These are phyloP conservation scores for Lordiphosa mommai DNA, from an alignment of 1,140 invertebrate species.

Conservation along the genomic window DNA sequence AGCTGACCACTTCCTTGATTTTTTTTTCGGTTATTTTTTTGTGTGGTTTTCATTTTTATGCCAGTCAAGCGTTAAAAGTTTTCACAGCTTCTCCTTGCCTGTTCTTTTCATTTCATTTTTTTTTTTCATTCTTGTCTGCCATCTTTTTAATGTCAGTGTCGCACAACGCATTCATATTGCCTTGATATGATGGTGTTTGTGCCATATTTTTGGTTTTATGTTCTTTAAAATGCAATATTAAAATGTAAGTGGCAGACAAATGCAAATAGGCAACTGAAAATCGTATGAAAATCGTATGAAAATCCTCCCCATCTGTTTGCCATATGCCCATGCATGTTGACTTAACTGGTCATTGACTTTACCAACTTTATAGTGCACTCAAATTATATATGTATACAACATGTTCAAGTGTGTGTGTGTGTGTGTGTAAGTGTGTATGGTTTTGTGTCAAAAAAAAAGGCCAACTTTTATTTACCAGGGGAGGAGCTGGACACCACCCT, in stretches of 20 bases:
- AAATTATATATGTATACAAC: conserved; percentile 51
- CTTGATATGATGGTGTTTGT: conserved; percentile 16
- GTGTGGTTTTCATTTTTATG: conserved; percentile 2
- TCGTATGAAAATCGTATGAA: background rate
- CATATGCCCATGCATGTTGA: conserved; percentile 46
- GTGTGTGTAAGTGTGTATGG: conserved; percentile 21
- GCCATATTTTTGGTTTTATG: conserved; percentile 41
- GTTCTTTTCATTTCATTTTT: background rate
- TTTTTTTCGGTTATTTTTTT: conserved; percentile 17
- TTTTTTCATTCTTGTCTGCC: conserved; percentile 17
- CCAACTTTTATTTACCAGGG: conserved; percentile 52
- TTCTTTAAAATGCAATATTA: conserved; percentile 63
- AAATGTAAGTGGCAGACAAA: conserved; percentile 29
- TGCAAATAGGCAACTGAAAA: conserved; percentile 28
- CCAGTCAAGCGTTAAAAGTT: conserved; percentile 40
- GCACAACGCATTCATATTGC: conserved; percentile 42
- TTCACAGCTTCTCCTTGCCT: conserved; percentile 36
- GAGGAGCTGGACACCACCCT: conserved; percentile 25
- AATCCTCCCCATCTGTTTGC: background rate
- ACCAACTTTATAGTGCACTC: conserved; percentile 68
- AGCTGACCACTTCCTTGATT: background rate
- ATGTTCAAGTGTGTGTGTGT: conserved; percentile 12
- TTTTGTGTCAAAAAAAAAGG: conserved; percentile 41
- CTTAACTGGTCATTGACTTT: conserved; percentile 76
- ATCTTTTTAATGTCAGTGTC: conserved; percentile 49